These are phyloP conservation scores for Aethes cnicana DNA, from an alignment of 2,888 invertebrate genomes.

Conservation along the genomic window DNA sequence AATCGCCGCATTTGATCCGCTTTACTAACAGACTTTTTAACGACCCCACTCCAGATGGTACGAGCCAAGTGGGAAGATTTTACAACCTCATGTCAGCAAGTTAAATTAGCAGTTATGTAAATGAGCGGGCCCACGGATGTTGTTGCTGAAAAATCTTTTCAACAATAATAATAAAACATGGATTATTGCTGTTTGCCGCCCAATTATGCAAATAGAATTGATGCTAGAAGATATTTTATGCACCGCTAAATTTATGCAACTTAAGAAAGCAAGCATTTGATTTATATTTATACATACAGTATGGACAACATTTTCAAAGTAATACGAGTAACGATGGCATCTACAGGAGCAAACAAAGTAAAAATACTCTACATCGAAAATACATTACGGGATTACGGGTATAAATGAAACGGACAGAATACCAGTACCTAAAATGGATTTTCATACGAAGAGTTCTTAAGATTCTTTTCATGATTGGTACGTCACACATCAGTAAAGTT, in stretches of 20 bases:
- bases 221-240: neutral
- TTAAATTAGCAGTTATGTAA: conserved; percentile 44
- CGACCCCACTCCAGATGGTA: conserved; percentile 44
- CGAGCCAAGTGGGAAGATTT: conserved; percentile 34
- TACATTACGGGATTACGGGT: conserved; percentile 17
- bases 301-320: no score
- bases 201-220: conserved; percentile 25
- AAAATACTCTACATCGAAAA: conserved; percentile 25
- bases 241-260: neutral
- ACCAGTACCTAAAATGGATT: conserved; percentile 10
- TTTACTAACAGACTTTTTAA: conserved; percentile 61
- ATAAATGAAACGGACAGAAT: conserved; percentile 27
- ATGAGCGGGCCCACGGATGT: conserved; percentile 27
- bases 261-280: neutral
- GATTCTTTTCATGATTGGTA: conserved; percentile 7
- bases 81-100: conserved; percentile 33
- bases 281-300: no score
- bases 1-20: conserved; percentile 53
- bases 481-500: conserved; percentile 2
- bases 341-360: conserved; percentile 8
- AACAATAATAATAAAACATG: conserved; percentile 25
- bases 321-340: no score
- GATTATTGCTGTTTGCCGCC: conserved; percentile 16
- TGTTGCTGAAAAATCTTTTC: conserved; percentile 14
- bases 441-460: conserved; percentile 17